A percentile compares a stretch with the other conserved stretches of the same genome.
These are phyloP conservation scores for Stegodyphus mimosarum DNA, from an alignment of 1,140 invertebrate species.

Conservation along the genomic window DNA sequence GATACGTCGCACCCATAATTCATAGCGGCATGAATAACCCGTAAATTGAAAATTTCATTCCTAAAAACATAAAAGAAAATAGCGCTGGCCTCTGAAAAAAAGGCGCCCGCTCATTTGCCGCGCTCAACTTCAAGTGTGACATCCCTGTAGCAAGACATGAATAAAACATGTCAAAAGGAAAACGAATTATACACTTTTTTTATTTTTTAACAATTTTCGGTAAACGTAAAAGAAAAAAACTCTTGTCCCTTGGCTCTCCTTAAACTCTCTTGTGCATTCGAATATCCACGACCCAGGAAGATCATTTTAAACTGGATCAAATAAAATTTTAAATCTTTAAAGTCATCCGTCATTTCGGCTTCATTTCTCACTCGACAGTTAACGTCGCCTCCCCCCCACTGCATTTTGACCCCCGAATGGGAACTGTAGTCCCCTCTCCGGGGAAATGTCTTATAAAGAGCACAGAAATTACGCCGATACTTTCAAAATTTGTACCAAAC, in stretches of 20 bases:
- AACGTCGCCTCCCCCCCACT: neutral
- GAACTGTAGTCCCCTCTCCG: slow-evolving; percentile 11
- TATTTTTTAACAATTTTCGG: slow-evolving; percentile 10
- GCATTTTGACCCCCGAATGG: neutral
- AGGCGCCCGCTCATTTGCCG: neutral
- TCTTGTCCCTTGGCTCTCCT: slow-evolving; percentile 40
- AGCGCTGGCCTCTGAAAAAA: no score
- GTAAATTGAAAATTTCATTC: no score
- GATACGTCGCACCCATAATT: no score
- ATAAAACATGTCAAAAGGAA: slow-evolving; percentile 56
- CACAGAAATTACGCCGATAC: slow-evolving; percentile 25
- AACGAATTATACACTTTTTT: slow-evolving; percentile 48
- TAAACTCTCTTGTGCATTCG: slow-evolving; percentile 13
- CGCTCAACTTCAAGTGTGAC: slow-evolving; percentile 9
- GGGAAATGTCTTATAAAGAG: no score
- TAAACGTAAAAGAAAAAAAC: slow-evolving; percentile 1
- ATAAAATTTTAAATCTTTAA: slow-evolving; percentile 61
- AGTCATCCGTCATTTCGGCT: slow-evolving; percentile 59
- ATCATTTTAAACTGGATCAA: slow-evolving; percentile 44
- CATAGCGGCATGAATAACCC: no score
- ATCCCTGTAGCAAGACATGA: slow-evolving; percentile 46
- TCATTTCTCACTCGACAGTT: slow-evolving; percentile 56
- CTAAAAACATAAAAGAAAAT: no score
- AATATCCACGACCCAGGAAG: no score
- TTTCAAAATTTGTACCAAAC: neutral